Percentiles rank a stretch among this genome's conserved stretches.
These are phyloP conservation scores for Anastrepha ludens DNA, from an alignment of 1,140 invertebrate genomes.

Conservation along the genomic window DNA sequence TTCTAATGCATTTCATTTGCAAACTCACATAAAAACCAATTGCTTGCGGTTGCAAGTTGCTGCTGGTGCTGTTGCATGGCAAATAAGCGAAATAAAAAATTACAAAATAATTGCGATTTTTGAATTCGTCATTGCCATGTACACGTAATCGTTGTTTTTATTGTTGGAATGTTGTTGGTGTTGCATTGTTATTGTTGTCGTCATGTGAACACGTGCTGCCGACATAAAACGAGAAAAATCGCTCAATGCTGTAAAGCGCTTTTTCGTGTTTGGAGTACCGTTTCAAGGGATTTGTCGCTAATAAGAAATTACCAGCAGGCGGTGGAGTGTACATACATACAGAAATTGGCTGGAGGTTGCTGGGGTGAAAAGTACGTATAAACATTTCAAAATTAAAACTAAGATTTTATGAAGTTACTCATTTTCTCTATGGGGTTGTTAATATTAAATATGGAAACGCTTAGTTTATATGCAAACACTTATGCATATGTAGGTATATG, in stretches of 20 bases:
- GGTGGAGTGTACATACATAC: background rate
- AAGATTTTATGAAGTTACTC: background rate
- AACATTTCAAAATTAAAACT: slow-evolving; percentile 27
- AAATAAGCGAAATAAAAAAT: slow-evolving; percentile 47
- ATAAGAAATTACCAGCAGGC: slow-evolving; percentile 17
- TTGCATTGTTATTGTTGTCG: background rate
- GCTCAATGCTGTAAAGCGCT: slow-evolving; percentile 12
- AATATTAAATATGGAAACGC: background rate
- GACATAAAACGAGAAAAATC: slow-evolving; percentile 2
- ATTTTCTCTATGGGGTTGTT: background rate
- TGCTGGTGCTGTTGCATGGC: slow-evolving; percentile 36
- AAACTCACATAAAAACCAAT: slow-evolving; percentile 20
- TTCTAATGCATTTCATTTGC: slow-evolving; percentile 6
- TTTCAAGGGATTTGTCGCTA: slow-evolving; percentile 19
- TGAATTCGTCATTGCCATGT: slow-evolving; percentile 23
- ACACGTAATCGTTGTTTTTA: background rate
- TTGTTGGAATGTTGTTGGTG: background rate
- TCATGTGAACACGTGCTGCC: slow-evolving; percentile 1
- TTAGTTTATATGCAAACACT: too few species aligned
- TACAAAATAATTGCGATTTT: slow-evolving; percentile 17
- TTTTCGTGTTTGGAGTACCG: background rate
- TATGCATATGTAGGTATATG: background rate
- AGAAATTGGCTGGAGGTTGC: slow-evolving; percentile 15
- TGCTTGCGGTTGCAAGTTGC: slow-evolving; percentile 33
- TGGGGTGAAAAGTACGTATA: background rate